Base-by-base conservation (phyloP, 1,140 invertebrate species). In the Panulirus ornatus region DNA sequence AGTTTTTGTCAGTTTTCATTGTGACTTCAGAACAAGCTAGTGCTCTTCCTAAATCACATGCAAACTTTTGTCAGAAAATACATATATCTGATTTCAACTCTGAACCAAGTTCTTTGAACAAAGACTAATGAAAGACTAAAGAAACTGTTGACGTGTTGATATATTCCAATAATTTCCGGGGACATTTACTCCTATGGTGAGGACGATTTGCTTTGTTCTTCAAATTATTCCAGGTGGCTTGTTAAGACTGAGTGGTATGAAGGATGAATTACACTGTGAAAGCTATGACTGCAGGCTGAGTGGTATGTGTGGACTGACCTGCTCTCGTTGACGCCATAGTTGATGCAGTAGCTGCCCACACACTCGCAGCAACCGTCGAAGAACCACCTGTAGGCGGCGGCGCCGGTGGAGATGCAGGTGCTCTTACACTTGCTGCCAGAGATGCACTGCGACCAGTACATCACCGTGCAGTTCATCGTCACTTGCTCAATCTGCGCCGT, bases 351-450 rank as follows among this genome's bases (percentile, higher is more conserved):
- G 84, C 96, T 95, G 2, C 98, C 97, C 85, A 99, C 95, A 94
- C 98, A 99, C 93, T 99, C 97, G 94, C 98, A 99, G 93, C 98
- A 99, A 1, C 97, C 98, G 93, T 98, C 97, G 93, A 98, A 97
- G 94, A 99, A 99, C 97, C 97, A 98, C 93, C 98, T 95, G 93
- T 96, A 97, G 94, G 96, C 96, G 19, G 95, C 94, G 9, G 96
- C 96, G 38, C 96, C 96, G 95, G 96, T 97, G 0, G 97, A 97
- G 89, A 96, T 95, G 93, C 97, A 98, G 11, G 96, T 96, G 5
- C 94, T 95, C 92, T 96, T 96, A 93, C 98, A 99, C 93, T 98
- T 98, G 93, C 96, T 96, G 94, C 96, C 96, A 2, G 98, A 97
- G 94, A 97, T 97, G 93, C 98, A 99, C 93, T 98, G 96, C 34